phyloP scores from a whole-genome alignment of 30 jellyfish, hydroid and myxozoan species.

The Pelagia noctiluca region DNA sequence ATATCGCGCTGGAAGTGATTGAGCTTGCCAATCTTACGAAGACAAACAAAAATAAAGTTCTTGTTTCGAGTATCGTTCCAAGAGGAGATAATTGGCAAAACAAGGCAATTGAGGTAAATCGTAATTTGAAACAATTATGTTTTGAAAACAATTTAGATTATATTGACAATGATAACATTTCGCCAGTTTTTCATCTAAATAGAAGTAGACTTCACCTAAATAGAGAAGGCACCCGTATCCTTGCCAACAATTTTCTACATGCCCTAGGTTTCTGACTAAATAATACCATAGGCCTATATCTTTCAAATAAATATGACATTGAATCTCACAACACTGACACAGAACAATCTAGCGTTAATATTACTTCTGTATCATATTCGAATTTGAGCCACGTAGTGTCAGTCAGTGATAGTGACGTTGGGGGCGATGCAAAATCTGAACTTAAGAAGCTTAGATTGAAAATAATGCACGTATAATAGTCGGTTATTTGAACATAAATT shows the following conservation, averaged over 20 bases:
- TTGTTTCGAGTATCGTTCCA: neutral
- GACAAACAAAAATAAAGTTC: conserved; percentile 1
- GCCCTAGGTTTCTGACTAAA: no score
- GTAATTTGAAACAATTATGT: neutral
- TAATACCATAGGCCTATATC: no score
- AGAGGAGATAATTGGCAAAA: conserved; percentile 23
- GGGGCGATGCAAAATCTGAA: neutral
- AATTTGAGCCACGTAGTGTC: no score
- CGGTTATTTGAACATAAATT: no score
- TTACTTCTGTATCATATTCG: no score
- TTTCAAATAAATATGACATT: neutral
- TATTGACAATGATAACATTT: no score
- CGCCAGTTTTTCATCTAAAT: conserved; percentile 10
- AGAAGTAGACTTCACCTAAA: conserved; percentile 15
- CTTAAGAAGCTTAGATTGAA: neutral
- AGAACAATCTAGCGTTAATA: neutral
- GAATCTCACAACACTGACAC: neutral
- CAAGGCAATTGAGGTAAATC: conserved; percentile 26
- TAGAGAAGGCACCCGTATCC: conserved; percentile 37
- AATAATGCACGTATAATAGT: no score
- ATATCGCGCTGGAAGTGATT: no score
- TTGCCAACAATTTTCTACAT: conserved; percentile 19
- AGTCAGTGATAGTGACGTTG: no score
- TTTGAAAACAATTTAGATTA: neutral
- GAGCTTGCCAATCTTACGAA: conserved; percentile 1